A percentile compares a stretch with the other conserved stretches of the same genome.
Conservation (phyloP, 2,797 vertebrate genomes). For the Vipera ursinii region DNA sequence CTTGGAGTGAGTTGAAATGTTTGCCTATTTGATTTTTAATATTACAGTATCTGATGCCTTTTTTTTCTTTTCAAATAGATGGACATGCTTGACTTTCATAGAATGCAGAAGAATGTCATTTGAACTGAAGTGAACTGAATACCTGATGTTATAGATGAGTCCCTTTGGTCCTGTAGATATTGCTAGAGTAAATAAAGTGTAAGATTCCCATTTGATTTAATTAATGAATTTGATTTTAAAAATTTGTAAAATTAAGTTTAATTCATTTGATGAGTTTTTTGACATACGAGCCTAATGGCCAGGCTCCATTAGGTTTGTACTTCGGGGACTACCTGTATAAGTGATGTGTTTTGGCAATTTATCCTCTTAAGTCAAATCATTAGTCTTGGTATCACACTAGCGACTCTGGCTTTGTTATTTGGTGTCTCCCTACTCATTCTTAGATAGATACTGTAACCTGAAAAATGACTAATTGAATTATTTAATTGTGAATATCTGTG, state of each 20-base stretch:
- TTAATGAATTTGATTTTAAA: too few relatives aligned
- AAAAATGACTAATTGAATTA: neutral
- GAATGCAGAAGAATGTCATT: neutral
- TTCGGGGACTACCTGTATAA: neutral
- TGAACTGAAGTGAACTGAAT: neutral
- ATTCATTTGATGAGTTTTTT: too few relatives aligned
- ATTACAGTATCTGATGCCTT: neutral
- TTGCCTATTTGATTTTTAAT: neutral
- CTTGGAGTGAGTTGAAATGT: neutral
- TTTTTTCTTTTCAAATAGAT: neutral
- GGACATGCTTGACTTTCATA: neutral
- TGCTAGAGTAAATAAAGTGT: neutral
- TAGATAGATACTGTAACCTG: neutral
- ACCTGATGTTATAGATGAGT: neutral
- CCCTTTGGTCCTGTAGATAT: neutral
- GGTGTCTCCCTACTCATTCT: neutral
- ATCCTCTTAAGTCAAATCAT: neutral
- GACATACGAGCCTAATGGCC: too few relatives aligned
- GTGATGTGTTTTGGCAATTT: neutral
- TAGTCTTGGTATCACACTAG: neutral
- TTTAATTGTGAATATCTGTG: neutral
- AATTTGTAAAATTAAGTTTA: too few relatives aligned
- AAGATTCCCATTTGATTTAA: too few relatives aligned
- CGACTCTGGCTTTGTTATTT: neutral
- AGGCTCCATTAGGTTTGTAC: too few relatives aligned